A percentile compares a stretch with the other conserved stretches of the same genome.
These are phyloP conservation scores for Ptychadena robeensis DNA, from an alignment of 2,797 vertebrate species.

Conservation along the genomic window DNA sequence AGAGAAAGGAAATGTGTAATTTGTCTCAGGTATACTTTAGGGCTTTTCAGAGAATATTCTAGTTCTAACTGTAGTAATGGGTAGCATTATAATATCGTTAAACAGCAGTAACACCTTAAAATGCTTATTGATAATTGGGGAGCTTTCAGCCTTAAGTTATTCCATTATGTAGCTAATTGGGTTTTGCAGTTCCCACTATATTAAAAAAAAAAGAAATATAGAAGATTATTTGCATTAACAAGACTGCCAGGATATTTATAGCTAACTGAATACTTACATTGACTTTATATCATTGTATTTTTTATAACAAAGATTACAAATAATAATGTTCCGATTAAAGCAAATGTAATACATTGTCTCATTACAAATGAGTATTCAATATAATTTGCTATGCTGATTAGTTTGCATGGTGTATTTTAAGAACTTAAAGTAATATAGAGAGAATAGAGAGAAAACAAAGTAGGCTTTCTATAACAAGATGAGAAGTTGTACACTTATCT, in stretches of 20 bases:
- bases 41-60: constrained; percentile 15
- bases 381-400: too few relatives aligned
- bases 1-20: constrained; percentile 1
- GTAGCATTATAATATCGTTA: constrained; percentile 5
- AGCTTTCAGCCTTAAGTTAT: constrained; percentile 18
- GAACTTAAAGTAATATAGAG: too few relatives aligned
- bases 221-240: background rate
- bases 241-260: background rate
- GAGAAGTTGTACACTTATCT: too few relatives aligned
- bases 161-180: constrained; percentile 1
- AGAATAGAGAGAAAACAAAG: too few relatives aligned
- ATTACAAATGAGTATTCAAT: too few relatives aligned
- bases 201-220: background rate
- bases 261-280: background rate
- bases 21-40: background rate
- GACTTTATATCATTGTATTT: background rate
- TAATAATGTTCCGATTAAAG: background rate
- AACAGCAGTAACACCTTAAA: constrained; percentile 1
- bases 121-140: constrained; percentile 16
- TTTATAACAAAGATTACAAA: background rate
- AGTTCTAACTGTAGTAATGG: background rate
- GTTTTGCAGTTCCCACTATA: background rate
- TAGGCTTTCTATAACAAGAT: too few relatives aligned
- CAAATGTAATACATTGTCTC: too few relatives aligned
- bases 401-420: too few relatives aligned